These are phyloP conservation scores for Takifugu ocellatus DNA, from an alignment of 2,797 vertebrate genomes.

Conservation along the genomic window DNA sequence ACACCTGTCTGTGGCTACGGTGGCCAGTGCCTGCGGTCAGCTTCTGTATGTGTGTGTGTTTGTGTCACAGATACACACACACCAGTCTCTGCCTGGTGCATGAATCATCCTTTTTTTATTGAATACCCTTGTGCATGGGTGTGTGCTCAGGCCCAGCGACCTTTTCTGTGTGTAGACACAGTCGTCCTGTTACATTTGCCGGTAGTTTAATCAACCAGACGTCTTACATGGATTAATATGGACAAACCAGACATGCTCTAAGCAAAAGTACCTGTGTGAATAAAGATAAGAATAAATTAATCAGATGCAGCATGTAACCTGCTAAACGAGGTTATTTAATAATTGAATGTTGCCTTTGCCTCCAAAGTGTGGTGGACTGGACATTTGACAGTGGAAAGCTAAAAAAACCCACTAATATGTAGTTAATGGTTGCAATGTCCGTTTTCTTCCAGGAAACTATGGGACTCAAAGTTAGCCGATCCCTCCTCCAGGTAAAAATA, in stretches of 20 bases:
- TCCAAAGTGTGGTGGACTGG: constrained; percentile 11
- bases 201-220: constrained; percentile 33
- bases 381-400: not conserved
- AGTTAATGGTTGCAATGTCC: not conserved
- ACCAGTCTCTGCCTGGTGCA: constrained; percentile 45
- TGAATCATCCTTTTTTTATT: constrained; percentile 55
- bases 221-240: constrained; percentile 36
- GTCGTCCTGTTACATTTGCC: constrained; percentile 37
- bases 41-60: constrained; percentile 30
- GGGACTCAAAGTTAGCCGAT: constrained; percentile 88
- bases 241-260: constrained; percentile 39
- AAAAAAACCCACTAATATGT: constrained; percentile 12
- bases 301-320: constrained; percentile 8
- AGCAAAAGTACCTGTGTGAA: constrained; percentile 48
- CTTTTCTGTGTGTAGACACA: constrained; percentile 34
- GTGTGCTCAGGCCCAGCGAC: constrained; percentile 5
- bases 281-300: constrained; percentile 21
- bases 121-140: constrained; percentile 20
- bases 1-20: constrained; percentile 61
- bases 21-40: constrained; percentile 46
- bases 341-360: no score
- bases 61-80: constrained; percentile 29
- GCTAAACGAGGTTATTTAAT: no score
- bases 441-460: constrained; percentile 83
- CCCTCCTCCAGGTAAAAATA: constrained; percentile 82